Evolutionary conservation across 2,888 invertebrate genomes (phyloP).

Genomic region (Lycia hirtaria): DNA sequence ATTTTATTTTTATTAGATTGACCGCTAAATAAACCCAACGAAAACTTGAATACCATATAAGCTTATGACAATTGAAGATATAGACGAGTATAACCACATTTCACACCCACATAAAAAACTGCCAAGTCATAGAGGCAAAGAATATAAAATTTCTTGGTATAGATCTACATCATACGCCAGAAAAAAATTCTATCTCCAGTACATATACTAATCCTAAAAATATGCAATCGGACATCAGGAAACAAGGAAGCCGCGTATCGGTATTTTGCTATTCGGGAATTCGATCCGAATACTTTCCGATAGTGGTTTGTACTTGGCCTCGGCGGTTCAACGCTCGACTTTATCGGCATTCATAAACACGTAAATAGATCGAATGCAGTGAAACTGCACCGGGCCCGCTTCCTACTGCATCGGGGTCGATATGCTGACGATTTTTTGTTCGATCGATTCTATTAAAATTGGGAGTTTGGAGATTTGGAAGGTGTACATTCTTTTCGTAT

Average conservation of each 20-base stretch:
- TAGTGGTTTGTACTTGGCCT: not conserved
- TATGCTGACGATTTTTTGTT: conserved; percentile 54
- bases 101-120: too few relatives aligned
- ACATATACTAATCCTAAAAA: not conserved
- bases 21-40: too few relatives aligned
- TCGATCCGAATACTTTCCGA: not conserved
- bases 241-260: not conserved
- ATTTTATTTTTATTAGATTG: too few relatives aligned
- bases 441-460: not conserved
- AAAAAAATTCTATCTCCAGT: too few relatives aligned
- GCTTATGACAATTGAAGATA: too few relatives aligned
- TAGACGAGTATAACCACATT: too few relatives aligned
- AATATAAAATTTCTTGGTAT: too few relatives aligned
- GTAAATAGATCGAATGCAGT: conserved; percentile 82
- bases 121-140: too few relatives aligned
- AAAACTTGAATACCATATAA: too few relatives aligned
- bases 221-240: not conserved
- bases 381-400: conserved; percentile 66
- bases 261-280: not conserved
- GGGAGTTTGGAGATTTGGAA: not conserved
- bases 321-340: conserved; percentile 63
- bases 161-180: too few relatives aligned
- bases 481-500: too few relatives aligned
- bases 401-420: conserved; percentile 75
- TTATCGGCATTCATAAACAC: conserved; percentile 76